Percentiles rank a stretch among this genome's conserved stretches.
phyloP scores from a whole-genome alignment of 2,113 vertebrate species.

The Syrrhaptes paradoxus region DNA sequence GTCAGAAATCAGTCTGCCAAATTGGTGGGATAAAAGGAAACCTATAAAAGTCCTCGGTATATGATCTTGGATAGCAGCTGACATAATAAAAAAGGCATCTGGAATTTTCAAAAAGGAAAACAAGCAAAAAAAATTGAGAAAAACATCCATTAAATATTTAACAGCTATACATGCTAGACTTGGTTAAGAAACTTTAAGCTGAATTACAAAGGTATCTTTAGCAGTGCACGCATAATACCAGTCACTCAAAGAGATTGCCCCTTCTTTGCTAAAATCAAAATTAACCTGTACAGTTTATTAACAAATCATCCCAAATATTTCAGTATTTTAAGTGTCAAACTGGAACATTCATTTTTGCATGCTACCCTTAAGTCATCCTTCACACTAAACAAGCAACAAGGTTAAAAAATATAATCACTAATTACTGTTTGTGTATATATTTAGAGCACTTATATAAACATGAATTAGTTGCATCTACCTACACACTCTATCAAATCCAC shows the following conservation, averaged over 20 bases:
- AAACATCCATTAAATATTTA: not conserved
- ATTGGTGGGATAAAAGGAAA: not conserved
- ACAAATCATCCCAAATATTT: not conserved
- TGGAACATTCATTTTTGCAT: not conserved
- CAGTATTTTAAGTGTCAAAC: not conserved
- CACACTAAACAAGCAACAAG: not conserved
- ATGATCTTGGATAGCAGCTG: not conserved
- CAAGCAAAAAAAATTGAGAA: accelerated
- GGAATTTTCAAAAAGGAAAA: not conserved
- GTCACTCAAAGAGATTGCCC: not conserved
- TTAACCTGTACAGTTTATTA: not conserved
- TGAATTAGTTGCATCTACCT: not conserved
- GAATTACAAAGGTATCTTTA: not conserved
- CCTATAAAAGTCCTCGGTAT: not conserved
- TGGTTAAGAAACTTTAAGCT: not conserved
- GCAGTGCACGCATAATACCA: not conserved
- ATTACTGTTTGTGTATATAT: not conserved
- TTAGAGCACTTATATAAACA: not conserved
- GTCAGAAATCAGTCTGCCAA: not conserved
- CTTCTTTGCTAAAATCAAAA: not conserved
- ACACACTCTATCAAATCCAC: not conserved
- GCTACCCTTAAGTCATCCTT: not conserved
- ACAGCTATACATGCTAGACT: not conserved
- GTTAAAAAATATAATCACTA: not conserved
- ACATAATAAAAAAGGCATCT: not conserved